Conservation (phyloP, 1,140 invertebrate species). For the Brachionus plicatilis region DNA sequence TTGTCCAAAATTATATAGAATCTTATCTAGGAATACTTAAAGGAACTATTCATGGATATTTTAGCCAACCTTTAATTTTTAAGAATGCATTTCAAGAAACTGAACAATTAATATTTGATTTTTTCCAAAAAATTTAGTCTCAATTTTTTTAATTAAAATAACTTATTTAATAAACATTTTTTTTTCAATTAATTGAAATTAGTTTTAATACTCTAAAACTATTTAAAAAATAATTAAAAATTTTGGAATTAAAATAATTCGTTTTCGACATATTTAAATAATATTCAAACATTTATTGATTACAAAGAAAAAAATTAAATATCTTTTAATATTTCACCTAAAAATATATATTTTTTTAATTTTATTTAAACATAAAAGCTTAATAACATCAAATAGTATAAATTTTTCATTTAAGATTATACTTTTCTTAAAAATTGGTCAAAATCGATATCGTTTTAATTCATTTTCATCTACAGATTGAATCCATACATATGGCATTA, state of each 20-base stretch:
- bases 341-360: background rate
- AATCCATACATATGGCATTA: slow-evolving; percentile 38
- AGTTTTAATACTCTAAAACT: too few relatives aligned
- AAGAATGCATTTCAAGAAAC: background rate
- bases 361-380: background rate
- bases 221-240: too few relatives aligned
- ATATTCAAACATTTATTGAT: background rate
- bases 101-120: background rate
- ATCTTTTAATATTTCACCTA: background rate
- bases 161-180: too few relatives aligned
- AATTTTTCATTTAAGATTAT: background rate
- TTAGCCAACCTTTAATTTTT: background rate
- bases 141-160: background rate
- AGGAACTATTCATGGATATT: slow-evolving; percentile 36
- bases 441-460: background rate
- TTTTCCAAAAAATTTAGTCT: background rate
- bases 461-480: background rate
- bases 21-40: background rate
- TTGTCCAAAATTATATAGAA: background rate
- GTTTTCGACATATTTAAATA: too few relatives aligned
- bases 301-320: background rate
- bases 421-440: background rate
- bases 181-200: background rate
- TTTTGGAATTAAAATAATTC: too few relatives aligned
- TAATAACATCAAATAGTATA: background rate